Conservation (phyloP, 2,888 invertebrate genomes). For the Mantis religiosa region DNA sequence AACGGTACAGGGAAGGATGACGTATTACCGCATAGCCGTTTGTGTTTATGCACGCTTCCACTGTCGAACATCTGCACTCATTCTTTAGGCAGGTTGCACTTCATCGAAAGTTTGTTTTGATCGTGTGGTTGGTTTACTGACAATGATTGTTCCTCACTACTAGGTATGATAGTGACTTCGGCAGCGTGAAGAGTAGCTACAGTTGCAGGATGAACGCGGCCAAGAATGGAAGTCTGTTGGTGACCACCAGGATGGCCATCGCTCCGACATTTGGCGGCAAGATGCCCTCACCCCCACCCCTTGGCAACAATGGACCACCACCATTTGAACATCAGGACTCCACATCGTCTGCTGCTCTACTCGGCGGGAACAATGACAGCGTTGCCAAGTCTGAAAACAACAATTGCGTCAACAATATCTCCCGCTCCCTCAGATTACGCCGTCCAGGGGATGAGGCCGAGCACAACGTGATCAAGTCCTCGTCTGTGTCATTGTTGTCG, state of each 20-base stretch:
- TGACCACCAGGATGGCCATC: background rate
- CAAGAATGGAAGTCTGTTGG: background rate
- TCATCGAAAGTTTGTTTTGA: no score
- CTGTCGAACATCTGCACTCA: no score
- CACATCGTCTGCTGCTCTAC: background rate
- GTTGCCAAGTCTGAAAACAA: background rate
- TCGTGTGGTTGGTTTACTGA: background rate
- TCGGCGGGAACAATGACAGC: background rate
- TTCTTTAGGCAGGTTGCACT: no score
- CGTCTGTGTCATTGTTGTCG: background rate
- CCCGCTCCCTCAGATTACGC: background rate
- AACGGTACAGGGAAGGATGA: no score
- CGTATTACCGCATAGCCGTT: no score
- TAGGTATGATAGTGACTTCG: background rate
- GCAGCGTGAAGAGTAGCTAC: background rate
- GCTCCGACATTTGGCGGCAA: background rate
- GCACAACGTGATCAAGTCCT: background rate
- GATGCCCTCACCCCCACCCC: background rate
- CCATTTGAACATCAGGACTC: background rate
- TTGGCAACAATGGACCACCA: background rate
- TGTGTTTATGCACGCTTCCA: no score
- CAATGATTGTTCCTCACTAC: background rate
- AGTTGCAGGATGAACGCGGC: constrained; percentile 1
- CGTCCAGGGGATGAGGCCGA: background rate
- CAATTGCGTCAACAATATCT: background rate